These are phyloP conservation scores for Tetropium fuscum DNA, from an alignment of 2,888 invertebrate genomes.

Conservation along the genomic window DNA sequence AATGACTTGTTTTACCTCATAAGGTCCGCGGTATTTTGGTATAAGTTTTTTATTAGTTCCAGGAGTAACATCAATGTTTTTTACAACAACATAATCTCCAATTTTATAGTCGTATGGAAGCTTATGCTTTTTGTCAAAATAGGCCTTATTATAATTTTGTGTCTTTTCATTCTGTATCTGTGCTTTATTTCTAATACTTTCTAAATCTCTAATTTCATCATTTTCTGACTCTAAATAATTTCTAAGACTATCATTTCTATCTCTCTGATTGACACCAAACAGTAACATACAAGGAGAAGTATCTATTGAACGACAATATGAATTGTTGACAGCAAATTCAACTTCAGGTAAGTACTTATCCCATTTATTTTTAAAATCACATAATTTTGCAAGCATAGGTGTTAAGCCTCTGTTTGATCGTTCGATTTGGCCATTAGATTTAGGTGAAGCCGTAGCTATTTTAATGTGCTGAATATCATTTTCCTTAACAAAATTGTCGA, in stretches of 20 bases:
- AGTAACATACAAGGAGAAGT: slow-evolving; percentile 6
- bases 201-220: slow-evolving; percentile 11
- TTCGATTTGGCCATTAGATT: slow-evolving; percentile 54
- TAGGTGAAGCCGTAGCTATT: slow-evolving; percentile 49
- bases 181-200: slow-evolving; percentile 26
- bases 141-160: slow-evolving; percentile 31
- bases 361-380: slow-evolving; percentile 5
- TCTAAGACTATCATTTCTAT: background rate
- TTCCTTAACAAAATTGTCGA: slow-evolving; percentile 35
- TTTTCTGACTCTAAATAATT: slow-evolving; percentile 10
- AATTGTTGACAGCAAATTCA: slow-evolving; percentile 23
- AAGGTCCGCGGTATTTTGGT: background rate
- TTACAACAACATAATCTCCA: slow-evolving; percentile 23
- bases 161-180: background rate
- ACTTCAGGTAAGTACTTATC: slow-evolving; percentile 1
- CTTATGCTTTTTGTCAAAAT: slow-evolving; percentile 35
- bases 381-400: slow-evolving; percentile 40
- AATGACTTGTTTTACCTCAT: background rate
- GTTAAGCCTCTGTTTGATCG: slow-evolving; percentile 44
- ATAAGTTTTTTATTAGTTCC: background rate
- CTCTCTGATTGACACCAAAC: slow-evolving; percentile 10
- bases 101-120: slow-evolving; percentile 24
- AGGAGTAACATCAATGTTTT: background rate
- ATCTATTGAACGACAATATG: slow-evolving; percentile 2
- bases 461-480: slow-evolving; percentile 29